Evolutionary conservation across 2,888 invertebrate species (phyloP), one percentile per base, ranked within the genome.

Genomic region (Oxystoma pomonae): DNA sequence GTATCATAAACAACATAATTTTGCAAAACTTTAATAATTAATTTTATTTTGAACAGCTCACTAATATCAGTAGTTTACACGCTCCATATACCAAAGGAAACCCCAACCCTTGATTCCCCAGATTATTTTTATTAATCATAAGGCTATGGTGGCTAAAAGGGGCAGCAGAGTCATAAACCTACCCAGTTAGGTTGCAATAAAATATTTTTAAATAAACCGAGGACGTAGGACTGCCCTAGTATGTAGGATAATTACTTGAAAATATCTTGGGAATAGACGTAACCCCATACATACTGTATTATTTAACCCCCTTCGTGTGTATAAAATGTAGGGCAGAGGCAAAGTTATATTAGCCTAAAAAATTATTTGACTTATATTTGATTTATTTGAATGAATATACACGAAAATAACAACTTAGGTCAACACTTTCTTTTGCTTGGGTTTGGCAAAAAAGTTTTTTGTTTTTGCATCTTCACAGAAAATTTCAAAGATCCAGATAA

Each of bases 171-270:
- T 35, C 35, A 35, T 35, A 35, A 35, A 35, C 35, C 12, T 35
- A 12, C 35, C 35, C 35, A 35, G 35, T 35, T 35, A 35, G 3
- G 35, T 35, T 35, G 35, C 35, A 35, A 3, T 35, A 35, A 35
- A 35, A 35, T 35, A 35, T 35, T 35, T 35, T 35, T 12, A 35
- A 35, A 56, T 63, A 63, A 63, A 58, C 59, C 51, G 52, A 57
- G 49, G 59, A 62, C 49, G 58, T 57, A 60, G 17, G 51, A 49
- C 52, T n/a, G 60, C 61, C 20, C 21, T 49, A 35, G 35, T 12
- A 35, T 35, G 35, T 12, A 35, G 35, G 35, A 12, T 35, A 35
- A 35, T 35, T 35, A 35, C 35, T 35, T 35, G 35, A 35, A 35
- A 35, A 35, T 35, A 12, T 35, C 35, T 35, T 35, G 35, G 35